Evolutionary conservation across 2,888 invertebrate genomes (phyloP), one percentile per base, ranked within the genome.

Genomic region (Erynnis tages): DNA sequence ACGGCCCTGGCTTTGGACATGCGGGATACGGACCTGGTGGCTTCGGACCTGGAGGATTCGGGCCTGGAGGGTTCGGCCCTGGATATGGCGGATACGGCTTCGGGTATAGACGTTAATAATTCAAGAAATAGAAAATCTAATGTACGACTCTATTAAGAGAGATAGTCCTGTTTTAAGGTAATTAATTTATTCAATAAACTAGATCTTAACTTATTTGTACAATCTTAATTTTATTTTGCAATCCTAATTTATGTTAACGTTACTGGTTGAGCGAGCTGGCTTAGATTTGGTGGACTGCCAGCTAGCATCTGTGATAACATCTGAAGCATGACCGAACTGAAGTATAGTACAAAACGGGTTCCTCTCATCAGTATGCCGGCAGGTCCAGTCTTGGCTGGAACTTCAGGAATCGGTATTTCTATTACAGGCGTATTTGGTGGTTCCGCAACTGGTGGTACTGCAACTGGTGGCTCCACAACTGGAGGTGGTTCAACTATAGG

Each of bases 251-350:
- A 41, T 30, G 59, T 16, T 59, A 41, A 27, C 62, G 60, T 8
- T 63, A 49, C 1, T 14, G 71, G 69, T 49, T 64, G 61, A 17
- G 69, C 65, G 25, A 74, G 60, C 46, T 73, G 71, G 58, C 67
- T 73, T n/a, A 80, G 66, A 44, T 66, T 69, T 7, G 40, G 7
- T 1, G 59, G 68, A 17, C 76, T 76, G 30, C 73, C 76, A 35
- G 66, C 71, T 37, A 85, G 65, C 47, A 85, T 71, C 53, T 80
- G 74, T 6, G 79, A 70, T 57, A 87, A 55, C 8, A 81, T 63
- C 55, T 80, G 73, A 17, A 84, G 62, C 35, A 87, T 67, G 30
- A 81, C 68, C 10, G 80, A 80, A n/a, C 84, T 81, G 21, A 77
- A 76, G 50, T 78, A 75, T 30, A 81, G 58, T 11, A 77, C 80